Base-by-base conservation (phyloP, 2,113 vertebrate species). In the Oceanites oceanicus region DNA sequence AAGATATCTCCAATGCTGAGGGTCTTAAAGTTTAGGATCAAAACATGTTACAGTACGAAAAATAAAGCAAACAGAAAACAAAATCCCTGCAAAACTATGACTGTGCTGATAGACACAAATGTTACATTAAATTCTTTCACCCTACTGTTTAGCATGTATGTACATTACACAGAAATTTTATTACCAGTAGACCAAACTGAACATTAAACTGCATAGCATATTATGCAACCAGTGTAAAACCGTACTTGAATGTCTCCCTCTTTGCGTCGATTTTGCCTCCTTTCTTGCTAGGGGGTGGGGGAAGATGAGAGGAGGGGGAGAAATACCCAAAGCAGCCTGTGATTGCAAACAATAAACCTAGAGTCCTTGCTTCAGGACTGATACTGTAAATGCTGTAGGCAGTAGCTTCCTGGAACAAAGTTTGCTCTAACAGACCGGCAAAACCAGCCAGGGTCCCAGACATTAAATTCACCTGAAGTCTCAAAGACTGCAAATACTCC, bases 311-410 rank as follows among this genome's bases (percentile, higher is more conserved):
- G 52, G 52, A 74, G 72, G 23, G 81, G 44, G 36, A 94, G 58
- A 84, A 92, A 90, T 58, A 94, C 53, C 78, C 78, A 47, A 58
- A 92, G 91, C 89, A 86, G 79, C 26, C 89, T 67, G 66, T 53
- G 80, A 76, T 49, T 93, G 91, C 96, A 67, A 96, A 97, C 94
- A 96, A 95, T 97, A 97, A 97, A 93, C 94, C 91, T 49, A 21
- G 78, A 94, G 84, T 7, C 56, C 81, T 94, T 16, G 84, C 82
- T 96, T 72, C 40, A 23, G 92, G 83, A 77, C 55, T 11, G 50
- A 59, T 49, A 66, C 3, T 59, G 38, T 16, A 75, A 77, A 72
- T 15, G 91, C 66, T 50, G 59, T 6, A 36, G 96, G 44, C 58
- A 78, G 44, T 36, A 83, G 96, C 90, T 94, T 84, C 58, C 80